Evolutionary conservation across 2,888 invertebrate genomes (phyloP).

Genomic region (Chromoteleia sp.): DNA sequence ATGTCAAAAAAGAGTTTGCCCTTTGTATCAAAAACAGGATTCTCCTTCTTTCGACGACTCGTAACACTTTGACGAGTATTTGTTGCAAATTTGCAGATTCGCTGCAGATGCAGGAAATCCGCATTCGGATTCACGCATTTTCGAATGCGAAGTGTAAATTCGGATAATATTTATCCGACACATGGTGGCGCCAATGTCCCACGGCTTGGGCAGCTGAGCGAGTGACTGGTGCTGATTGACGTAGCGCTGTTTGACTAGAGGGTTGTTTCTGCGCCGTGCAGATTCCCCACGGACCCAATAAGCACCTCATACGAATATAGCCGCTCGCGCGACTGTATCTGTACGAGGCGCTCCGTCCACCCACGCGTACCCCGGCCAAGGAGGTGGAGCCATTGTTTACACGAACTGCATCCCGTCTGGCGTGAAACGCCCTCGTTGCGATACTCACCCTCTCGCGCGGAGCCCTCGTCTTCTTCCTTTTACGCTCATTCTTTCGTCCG

Average conservation of each 20-base stretch:
- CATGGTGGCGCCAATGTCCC: conserved; percentile 75
- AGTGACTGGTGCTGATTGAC: conserved; percentile 85
- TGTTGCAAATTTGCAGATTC: background rate
- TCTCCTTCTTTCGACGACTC: no score
- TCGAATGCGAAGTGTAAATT: conserved; percentile 61
- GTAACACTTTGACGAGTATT: no score
- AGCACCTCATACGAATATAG: conserved; percentile 79
- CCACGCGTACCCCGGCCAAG: conserved; percentile 79
- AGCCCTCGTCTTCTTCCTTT: conserved; percentile 33
- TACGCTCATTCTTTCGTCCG: conserved; percentile 23
- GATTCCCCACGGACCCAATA: conserved; percentile 83
- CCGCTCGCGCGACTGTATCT: conserved; percentile 62
- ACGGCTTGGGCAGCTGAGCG: conserved; percentile 74
- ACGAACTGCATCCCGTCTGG: conserved; percentile 70
- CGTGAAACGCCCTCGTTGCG: conserved; percentile 69
- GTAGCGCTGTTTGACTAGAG: conserved; percentile 84
- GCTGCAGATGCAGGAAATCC: conserved; percentile 34
- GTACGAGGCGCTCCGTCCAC: conserved; percentile 71
- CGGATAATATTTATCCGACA: conserved; percentile 54
- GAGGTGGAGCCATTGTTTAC: conserved; percentile 77
- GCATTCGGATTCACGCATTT: conserved; percentile 31
- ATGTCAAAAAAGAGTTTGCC: no score
- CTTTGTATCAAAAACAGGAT: no score
- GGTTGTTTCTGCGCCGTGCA: conserved; percentile 82
- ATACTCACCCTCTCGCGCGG: conserved; percentile 44